Evolutionary conservation across 2,113 vertebrate species (phyloP).

Genomic region (Eulacestoma nigropectus): DNA sequence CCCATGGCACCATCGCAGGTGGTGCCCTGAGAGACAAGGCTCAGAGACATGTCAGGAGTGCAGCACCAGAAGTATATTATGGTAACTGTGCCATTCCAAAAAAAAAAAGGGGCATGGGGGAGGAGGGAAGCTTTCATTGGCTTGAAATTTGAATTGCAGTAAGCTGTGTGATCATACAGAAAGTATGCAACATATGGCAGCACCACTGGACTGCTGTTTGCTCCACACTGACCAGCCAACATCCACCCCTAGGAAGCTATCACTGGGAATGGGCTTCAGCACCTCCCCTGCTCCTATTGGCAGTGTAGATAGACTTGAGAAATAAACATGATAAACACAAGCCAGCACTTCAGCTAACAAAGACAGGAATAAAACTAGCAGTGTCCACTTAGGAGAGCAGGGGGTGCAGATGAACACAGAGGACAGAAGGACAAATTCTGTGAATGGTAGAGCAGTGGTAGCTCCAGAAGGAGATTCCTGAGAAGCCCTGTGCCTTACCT

Average conservation of each 20-base stretch:
- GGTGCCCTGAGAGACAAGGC: background rate
- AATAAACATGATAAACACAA: background rate
- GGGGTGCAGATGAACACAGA: background rate
- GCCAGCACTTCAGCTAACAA: background rate
- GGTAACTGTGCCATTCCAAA: background rate
- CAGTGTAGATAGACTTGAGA: background rate
- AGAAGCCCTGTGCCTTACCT: background rate
- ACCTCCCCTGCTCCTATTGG: background rate
- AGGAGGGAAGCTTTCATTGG: background rate
- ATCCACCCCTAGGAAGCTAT: background rate
- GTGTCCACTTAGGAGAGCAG: background rate
- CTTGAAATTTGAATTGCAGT: background rate
- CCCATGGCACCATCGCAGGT: fast-evolving
- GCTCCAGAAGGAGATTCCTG: background rate
- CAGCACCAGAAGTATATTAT: background rate
- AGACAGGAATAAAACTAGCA: background rate
- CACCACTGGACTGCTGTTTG: background rate
- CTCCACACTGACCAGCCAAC: background rate
- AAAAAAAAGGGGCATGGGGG: background rate
- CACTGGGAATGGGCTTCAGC: background rate
- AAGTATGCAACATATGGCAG: background rate
- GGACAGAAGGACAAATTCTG: background rate
- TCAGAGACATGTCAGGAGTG: fast-evolving
- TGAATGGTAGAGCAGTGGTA: background rate
- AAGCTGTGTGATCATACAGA: background rate